These are phyloP conservation scores for Liparis tanakae DNA, from an alignment of 2,797 vertebrate genomes.

Conservation along the genomic window DNA sequence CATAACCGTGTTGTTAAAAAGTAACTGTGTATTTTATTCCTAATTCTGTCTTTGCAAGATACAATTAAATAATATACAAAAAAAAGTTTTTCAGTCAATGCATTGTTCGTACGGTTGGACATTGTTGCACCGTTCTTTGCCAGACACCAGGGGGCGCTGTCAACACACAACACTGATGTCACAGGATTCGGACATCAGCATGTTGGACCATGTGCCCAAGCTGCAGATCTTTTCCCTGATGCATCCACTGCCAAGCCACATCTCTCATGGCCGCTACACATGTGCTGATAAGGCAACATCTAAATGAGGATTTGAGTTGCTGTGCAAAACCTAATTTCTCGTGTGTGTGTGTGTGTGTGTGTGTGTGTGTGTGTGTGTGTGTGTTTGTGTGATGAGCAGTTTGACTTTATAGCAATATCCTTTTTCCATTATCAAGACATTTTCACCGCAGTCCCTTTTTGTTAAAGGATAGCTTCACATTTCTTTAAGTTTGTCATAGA, in stretches of 20 bases:
- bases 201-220: constrained; percentile 43
- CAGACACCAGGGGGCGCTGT: constrained; percentile 61
- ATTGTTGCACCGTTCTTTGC: constrained; percentile 14
- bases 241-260: constrained; percentile 22
- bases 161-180: background rate
- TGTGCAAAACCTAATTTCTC: background rate
- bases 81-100: background rate
- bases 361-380: no score
- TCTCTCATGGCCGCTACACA: background rate
- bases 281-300: constrained; percentile 27
- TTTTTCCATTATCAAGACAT: background rate
- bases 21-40: constrained; percentile 25
- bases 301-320: background rate
- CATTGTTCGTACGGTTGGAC: background rate
- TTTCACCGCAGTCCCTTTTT: background rate
- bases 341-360: no score
- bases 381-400: background rate
- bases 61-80: constrained; percentile 50
- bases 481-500: background rate
- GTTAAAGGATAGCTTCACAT: background rate
- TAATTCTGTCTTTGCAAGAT: constrained; percentile 48
- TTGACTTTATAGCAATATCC: background rate
- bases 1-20: constrained; percentile 23
- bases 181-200: constrained; percentile 1
- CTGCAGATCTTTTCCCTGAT: constrained; percentile 37